phyloP scores from a whole-genome alignment of 2,113 vertebrate genomes.

The Oryzias javanicus region DNA sequence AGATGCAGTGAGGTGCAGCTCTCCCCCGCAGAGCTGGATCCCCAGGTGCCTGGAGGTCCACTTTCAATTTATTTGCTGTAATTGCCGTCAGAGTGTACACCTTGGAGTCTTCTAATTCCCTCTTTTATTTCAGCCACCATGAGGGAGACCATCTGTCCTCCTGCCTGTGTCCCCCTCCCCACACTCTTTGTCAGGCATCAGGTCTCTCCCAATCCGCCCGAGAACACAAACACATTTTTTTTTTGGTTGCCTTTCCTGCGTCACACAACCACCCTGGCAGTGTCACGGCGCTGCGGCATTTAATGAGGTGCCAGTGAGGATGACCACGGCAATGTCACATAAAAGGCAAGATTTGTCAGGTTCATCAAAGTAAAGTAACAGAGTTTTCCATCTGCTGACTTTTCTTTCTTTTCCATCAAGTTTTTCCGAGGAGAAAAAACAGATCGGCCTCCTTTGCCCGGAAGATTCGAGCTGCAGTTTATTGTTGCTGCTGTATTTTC shows the following conservation, averaged over 20 bases:
- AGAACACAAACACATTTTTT: slow-evolving; percentile 37
- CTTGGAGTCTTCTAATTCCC: slow-evolving; percentile 96
- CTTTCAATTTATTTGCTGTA: slow-evolving; percentile 99
- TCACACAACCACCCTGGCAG: slow-evolving; percentile 56
- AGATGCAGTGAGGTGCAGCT: slow-evolving; percentile 89
- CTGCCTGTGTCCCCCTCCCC: slow-evolving; percentile 67
- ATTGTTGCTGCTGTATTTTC: slow-evolving; percentile 53
- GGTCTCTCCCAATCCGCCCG: slow-evolving; percentile 59
- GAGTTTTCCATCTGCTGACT: slow-evolving; percentile 49
- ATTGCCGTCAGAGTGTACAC: slow-evolving; percentile 95
- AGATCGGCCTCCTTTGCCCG: slow-evolving; percentile 43
- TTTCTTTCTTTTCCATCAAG: slow-evolving; percentile 8
- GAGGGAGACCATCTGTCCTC: slow-evolving; percentile 96
- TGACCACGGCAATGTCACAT: slow-evolving; percentile 57
- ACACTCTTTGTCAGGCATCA: slow-evolving; percentile 46
- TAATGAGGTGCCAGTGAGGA: slow-evolving; percentile 73
- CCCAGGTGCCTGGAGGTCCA: slow-evolving; percentile 81
- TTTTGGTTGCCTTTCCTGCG: slow-evolving; percentile 46
- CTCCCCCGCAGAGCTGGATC: slow-evolving; percentile 83
- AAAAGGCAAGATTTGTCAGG: slow-evolving; percentile 45
- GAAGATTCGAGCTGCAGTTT: slow-evolving; percentile 39
- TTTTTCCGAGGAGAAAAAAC: slow-evolving; percentile 7
- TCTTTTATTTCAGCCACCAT: slow-evolving; percentile 96
- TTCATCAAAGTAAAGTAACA: slow-evolving; percentile 61
- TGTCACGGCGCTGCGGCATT: slow-evolving; percentile 54